These are phyloP conservation scores for Drosophila novamexicana DNA, from an alignment of 1,140 invertebrate species.

Conservation along the genomic window DNA sequence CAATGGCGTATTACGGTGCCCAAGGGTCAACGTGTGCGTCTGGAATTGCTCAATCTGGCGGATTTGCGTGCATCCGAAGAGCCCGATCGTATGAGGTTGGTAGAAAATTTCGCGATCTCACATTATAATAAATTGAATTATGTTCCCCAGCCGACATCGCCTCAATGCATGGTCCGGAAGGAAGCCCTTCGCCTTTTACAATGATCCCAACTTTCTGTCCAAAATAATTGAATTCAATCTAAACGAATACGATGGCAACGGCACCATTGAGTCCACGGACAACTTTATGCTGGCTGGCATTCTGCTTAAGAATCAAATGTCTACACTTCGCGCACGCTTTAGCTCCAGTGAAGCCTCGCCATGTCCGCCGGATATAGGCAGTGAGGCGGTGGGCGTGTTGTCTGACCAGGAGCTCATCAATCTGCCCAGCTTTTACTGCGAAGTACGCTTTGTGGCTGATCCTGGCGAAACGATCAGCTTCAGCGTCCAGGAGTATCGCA, in stretches of 20 bases:
- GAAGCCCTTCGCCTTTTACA: slow-evolving; percentile 43
- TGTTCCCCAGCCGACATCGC: no score
- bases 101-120: not conserved
- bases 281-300: slow-evolving; percentile 62
- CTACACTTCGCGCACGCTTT: slow-evolving; percentile 36
- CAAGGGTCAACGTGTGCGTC: slow-evolving; percentile 86
- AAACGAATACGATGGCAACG: slow-evolving; percentile 32
- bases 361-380: slow-evolving; percentile 64
- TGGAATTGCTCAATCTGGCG: slow-evolving; percentile 78
- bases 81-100: not conserved
- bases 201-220: slow-evolving; percentile 42
- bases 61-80: slow-evolving; percentile 11
- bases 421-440: slow-evolving; percentile 51
- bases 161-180: no score
- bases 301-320: not conserved
- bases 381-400: slow-evolving; percentile 36
- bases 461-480: slow-evolving; percentile 57
- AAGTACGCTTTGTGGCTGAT: slow-evolving; percentile 29
- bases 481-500: slow-evolving; percentile 30
- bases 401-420: slow-evolving; percentile 28
- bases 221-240: slow-evolving; percentile 49
- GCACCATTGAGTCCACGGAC: slow-evolving; percentile 60
- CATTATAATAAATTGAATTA: no score
- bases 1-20: slow-evolving; percentile 90
- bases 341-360: slow-evolving; percentile 42